phyloP scores from a whole-genome alignment of 1,140 invertebrate species.

The Papilio xuthus region DNA sequence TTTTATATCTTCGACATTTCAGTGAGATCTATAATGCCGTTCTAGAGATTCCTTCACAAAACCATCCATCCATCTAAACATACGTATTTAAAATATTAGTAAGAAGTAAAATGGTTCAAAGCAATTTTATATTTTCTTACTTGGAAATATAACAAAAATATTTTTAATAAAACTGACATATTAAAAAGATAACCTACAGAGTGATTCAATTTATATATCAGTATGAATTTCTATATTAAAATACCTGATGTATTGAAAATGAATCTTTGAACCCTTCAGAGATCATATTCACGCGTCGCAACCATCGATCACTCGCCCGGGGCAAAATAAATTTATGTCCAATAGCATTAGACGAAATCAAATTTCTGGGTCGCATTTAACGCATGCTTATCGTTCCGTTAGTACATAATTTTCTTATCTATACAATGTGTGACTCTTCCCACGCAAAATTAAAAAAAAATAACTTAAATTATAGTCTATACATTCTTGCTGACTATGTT shows the following conservation, averaged over 20 bases:
- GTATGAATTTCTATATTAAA: constrained; percentile 1
- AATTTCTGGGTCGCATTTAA: background rate
- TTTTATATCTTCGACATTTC: too few relatives aligned
- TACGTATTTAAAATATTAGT: too few relatives aligned
- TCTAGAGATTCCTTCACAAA: too few relatives aligned
- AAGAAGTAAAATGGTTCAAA: background rate
- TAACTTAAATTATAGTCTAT: too few relatives aligned
- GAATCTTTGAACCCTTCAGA: background rate
- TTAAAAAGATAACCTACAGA: background rate
- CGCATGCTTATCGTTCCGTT: background rate
- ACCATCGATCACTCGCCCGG: background rate
- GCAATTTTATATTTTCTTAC: background rate
- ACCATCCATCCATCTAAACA: too few relatives aligned
- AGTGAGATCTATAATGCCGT: too few relatives aligned
- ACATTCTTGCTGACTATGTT: too few relatives aligned
- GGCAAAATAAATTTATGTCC: constrained; percentile 2
- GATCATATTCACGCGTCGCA: background rate
- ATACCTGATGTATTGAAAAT: background rate
- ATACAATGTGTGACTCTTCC: too few relatives aligned
- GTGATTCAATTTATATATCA: background rate
- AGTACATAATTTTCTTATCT: background rate
- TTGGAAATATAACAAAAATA: background rate
- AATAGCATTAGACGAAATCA: background rate
- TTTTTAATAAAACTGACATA: background rate
- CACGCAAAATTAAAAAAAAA: too few relatives aligned